Base-by-base conservation (phyloP, 1,140 invertebrate genomes). In the Drosophila willistoni region DNA sequence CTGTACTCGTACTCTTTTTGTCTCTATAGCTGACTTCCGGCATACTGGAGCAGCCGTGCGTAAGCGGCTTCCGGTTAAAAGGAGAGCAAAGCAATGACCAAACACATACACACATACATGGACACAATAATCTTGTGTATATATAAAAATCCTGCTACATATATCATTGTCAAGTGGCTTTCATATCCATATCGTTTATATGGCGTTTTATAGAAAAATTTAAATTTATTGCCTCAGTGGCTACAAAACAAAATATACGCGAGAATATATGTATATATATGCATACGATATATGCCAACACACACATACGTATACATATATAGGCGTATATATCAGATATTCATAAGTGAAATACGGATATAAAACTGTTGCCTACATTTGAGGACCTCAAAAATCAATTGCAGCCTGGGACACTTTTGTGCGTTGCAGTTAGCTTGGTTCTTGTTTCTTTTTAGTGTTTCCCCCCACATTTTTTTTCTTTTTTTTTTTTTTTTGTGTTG, bases 161-260 rank as follows among this genome's bases (percentile, higher is more conserved):
- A 77, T 82, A 73, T 83, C 72, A 87, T 79, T 83, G 73, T 84
- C 73, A 83, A 77, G 67, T 71, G 80, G n/a, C 56, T 83, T 77
- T 83, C 44, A 51, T 51, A 51, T 51, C 69, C 69, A 44, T 76
- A 86, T 69, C 72, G 60, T 55, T 60, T 19, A 56, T 33, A 54
- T 82, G 66, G 56, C 75, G 34, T 79, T 85, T 77, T 66, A 47
- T 29, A 71, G 42, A 71, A 42, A 77, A 71, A 79, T 83, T 80
- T 73, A 77, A 83, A 83, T 87, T 86, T 87, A 89, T 80, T 83
- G 84, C 84, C 76, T 60, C 79, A 80, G 70, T 80, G 79, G 83
- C 83, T 73, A 47, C 70, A 77, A 68, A 71, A 65, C 62, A 65
- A 72, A 59, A 47, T 34, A 19, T 22, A 14, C 59, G 65, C 7